These are phyloP conservation scores for Cliona cf. orientalis DNA, from an alignment of 37 sponge, comb jelly and placozoan genomes.

Conservation along the genomic window DNA sequence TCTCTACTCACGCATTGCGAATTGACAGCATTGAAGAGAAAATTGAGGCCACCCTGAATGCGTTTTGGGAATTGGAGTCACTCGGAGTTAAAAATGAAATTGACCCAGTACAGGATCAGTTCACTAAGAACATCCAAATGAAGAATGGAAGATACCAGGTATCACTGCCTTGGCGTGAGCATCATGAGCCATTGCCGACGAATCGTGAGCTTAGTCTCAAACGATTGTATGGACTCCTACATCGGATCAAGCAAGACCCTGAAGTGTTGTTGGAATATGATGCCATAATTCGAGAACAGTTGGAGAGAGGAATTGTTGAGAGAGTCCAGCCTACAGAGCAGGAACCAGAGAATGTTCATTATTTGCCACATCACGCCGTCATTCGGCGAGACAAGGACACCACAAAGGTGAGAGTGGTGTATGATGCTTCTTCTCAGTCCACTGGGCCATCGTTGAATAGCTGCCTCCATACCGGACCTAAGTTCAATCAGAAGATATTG, in stretches of 20 bases:
- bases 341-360: constrained; percentile 6
- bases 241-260: constrained; percentile 23
- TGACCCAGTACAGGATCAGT: constrained; percentile 12
- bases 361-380: constrained; percentile 50
- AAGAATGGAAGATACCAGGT: constrained; percentile 32
- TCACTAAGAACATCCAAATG: constrained; percentile 10
- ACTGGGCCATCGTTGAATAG: constrained; percentile 47
- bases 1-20: background rate
- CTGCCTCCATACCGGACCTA: constrained; percentile 40
- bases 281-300: constrained; percentile 28
- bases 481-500: constrained; percentile 35
- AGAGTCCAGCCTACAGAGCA: background rate
- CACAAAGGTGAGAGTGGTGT: constrained; percentile 32
- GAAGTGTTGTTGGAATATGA: constrained; percentile 37
- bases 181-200: constrained; percentile 34
- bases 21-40: background rate
- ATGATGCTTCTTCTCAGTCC: constrained; percentile 48
- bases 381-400: constrained; percentile 40
- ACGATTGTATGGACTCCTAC: constrained; percentile 20
- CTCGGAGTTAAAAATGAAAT: constrained; percentile 6
- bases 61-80: constrained; percentile 42
- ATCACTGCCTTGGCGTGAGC: constrained; percentile 40
- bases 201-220: constrained; percentile 35
- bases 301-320: constrained; percentile 32
- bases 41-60: constrained; percentile 1